Percentiles rank a stretch among this genome's conserved stretches.
phyloP scores from a whole-genome alignment of 2,113 vertebrate species.

The Suricata suricatta region DNA sequence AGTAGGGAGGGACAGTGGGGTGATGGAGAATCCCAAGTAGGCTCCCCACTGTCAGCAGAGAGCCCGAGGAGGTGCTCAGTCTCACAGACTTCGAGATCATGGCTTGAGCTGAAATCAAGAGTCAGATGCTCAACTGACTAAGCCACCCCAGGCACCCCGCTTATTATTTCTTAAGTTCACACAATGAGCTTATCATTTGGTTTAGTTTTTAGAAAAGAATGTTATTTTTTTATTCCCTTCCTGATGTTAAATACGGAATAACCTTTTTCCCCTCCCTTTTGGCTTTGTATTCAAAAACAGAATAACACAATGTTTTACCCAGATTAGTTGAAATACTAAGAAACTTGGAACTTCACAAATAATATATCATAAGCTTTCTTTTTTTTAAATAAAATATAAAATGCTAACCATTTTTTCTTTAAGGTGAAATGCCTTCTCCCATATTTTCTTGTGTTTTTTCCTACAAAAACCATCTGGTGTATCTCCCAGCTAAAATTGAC shows the following conservation, averaged over 20 bases:
- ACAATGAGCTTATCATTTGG: neutral
- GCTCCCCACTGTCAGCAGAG: too few species aligned
- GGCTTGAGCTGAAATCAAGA: too few species aligned
- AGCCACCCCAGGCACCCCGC: too few species aligned
- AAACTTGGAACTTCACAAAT: neutral
- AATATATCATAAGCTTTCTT: neutral
- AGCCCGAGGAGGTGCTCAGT: too few species aligned
- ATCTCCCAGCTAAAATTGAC: neutral
- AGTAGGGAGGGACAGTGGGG: too few species aligned
- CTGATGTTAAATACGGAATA: neutral
- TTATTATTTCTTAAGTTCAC: neutral
- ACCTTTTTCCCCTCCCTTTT: neutral
- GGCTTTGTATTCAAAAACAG: neutral
- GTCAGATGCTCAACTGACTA: too few species aligned
- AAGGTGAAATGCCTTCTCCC: neutral
- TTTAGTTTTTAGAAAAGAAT: neutral
- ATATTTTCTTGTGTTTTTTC: neutral
- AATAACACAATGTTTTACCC: neutral
- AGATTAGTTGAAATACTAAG: neutral
- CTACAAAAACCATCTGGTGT: neutral
- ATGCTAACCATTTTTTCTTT: neutral
- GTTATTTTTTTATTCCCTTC: neutral
- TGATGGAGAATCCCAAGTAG: too few species aligned
- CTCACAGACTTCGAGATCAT: too few species aligned
- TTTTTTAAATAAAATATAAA: neutral